phyloP scores from a whole-genome alignment of 2,113 vertebrate species.

The Balaenoptera acutorostrata region DNA sequence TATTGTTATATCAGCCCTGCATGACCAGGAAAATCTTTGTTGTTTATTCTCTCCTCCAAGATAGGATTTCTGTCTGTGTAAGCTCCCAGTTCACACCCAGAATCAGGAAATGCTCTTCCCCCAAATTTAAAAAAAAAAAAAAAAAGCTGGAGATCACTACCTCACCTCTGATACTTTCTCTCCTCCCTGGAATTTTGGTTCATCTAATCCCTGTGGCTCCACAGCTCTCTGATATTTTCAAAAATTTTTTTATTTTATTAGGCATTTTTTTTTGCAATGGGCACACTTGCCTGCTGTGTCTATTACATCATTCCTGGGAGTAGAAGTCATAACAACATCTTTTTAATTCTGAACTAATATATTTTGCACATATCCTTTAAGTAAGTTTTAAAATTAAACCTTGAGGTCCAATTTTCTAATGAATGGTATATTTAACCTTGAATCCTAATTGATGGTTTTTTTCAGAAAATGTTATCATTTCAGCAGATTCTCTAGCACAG shows the following conservation, averaged over 20 bases:
- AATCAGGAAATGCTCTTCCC: neutral
- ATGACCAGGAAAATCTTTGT: neutral
- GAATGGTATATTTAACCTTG: neutral
- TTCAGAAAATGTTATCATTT: slow-evolving; percentile 22
- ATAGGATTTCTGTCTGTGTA: neutral
- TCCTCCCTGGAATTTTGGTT: neutral
- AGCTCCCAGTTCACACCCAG: neutral
- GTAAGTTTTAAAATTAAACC: slow-evolving; percentile 23
- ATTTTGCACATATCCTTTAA: neutral
- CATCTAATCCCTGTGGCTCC: neutral
- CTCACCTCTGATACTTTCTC: neutral
- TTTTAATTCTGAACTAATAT: neutral
- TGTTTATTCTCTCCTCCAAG: neutral
- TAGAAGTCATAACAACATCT: neutral
- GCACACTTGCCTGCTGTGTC: neutral
- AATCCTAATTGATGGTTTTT: neutral
- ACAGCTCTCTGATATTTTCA: neutral
- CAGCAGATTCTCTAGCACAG: neutral
- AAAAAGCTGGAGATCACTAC: neutral
- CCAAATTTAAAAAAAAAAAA: neutral
- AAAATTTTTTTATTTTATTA: neutral
- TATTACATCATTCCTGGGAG: neutral
- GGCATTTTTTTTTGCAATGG: neutral
- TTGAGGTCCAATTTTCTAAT: slow-evolving; percentile 8
- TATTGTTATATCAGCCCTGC: neutral